Conservation (phyloP, 2,888 invertebrate species). For the Eubasilissa splendida region DNA sequence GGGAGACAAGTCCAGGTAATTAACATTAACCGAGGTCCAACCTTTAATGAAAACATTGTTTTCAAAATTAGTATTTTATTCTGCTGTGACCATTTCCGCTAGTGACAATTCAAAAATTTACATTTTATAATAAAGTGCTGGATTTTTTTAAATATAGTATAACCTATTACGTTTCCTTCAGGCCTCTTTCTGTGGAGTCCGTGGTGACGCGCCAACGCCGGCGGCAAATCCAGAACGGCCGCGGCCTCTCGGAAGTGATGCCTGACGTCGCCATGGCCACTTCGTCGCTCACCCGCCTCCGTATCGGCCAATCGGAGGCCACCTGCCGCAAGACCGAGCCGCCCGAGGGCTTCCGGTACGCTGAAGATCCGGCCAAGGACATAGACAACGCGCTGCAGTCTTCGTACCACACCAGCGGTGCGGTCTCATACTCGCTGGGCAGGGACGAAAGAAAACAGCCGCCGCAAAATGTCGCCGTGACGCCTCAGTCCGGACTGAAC, state of each 20-base stretch:
- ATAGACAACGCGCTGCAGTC: not conserved
- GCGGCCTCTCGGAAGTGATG: constrained; percentile 85
- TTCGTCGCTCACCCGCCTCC: constrained; percentile 79
- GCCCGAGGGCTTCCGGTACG: not conserved
- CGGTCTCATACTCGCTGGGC: not conserved
- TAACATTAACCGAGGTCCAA: not conserved
- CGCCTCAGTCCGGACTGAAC: not conserved
- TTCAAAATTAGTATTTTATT: too few relatives aligned
- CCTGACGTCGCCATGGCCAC: constrained; percentile 96
- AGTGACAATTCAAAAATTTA: too few relatives aligned
- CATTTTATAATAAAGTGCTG: not conserved
- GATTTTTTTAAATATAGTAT: not conserved
- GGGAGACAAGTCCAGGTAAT: constrained; percentile 66
- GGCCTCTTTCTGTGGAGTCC: constrained; percentile 61
- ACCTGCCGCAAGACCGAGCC: not conserved
- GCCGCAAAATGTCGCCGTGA: not conserved
- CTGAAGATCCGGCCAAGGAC: too few relatives aligned
- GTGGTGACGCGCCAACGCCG: constrained; percentile 67
- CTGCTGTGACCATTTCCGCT: not conserved
- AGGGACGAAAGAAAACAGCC: not conserved
- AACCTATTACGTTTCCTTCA: constrained; percentile 6
- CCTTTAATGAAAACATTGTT: too few relatives aligned
- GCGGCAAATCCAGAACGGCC: constrained; percentile 67
- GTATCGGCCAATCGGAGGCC: constrained; percentile 64
- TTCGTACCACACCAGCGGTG: not conserved